A percentile compares a stretch with the other conserved stretches of the same genome.
Evolutionary conservation across 2,113 vertebrate genomes (phyloP).

Genomic region (Oryzias melastigma): DNA sequence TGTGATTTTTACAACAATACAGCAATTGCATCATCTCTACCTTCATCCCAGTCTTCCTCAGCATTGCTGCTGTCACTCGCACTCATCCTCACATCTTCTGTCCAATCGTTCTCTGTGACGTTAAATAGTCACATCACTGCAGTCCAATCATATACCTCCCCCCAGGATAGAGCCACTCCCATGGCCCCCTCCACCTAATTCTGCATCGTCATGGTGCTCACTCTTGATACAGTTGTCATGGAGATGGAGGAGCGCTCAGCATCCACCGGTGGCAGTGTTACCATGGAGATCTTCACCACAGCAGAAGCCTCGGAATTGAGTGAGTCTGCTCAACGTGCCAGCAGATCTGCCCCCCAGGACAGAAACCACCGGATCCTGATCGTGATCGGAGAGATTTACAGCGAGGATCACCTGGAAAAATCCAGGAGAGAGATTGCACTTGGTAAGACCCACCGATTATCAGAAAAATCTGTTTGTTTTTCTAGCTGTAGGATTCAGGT

Average conservation of each 20-base stretch:
- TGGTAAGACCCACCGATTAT: constrained; percentile 71
- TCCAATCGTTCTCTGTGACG: constrained; percentile 44
- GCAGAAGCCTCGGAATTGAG: constrained; percentile 50
- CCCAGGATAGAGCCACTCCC: constrained; percentile 36
- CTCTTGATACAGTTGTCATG: constrained; percentile 85
- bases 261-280: constrained; percentile 74
- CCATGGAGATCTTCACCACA: constrained; percentile 82
- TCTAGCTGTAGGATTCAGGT: no score
- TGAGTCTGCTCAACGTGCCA: constrained; percentile 47
- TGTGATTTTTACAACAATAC: not conserved
- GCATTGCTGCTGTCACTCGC: constrained; percentile 1
- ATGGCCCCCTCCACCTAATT: constrained; percentile 35
- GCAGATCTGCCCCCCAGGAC: constrained; percentile 43
- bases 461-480: no score
- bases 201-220: constrained; percentile 46
- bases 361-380: constrained; percentile 83
- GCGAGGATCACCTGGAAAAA: constrained; percentile 79
- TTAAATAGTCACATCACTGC: constrained; percentile 67
- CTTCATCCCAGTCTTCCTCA: not conserved
- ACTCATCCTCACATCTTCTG: constrained; percentile 22
- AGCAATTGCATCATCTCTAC: not conserved
- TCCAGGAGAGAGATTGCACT: constrained; percentile 82
- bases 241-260: constrained; percentile 79
- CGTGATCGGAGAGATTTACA: constrained; percentile 84
- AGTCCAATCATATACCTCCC: constrained; percentile 72